Evolutionary conservation across 2,888 invertebrate genomes (phyloP).

Genomic region (Drosophila mimetica): DNA sequence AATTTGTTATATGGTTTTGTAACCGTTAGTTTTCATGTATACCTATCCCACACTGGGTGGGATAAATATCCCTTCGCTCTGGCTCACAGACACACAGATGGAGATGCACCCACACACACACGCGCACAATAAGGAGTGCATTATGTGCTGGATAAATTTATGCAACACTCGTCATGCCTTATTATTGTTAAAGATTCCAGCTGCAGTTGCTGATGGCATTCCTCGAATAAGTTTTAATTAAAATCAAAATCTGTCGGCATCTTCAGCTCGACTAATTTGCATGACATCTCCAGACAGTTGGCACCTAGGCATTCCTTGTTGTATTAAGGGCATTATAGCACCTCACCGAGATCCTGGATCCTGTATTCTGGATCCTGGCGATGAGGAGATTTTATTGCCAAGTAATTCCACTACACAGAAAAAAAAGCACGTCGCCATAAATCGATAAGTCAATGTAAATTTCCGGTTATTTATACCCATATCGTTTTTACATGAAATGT

Average conservation of each 20-base stretch:
- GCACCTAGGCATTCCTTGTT: slow-evolving; percentile 16
- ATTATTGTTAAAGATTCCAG: slow-evolving; percentile 43
- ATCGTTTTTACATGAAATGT: no score
- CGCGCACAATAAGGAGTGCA: slow-evolving; percentile 7
- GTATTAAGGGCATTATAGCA: not conserved
- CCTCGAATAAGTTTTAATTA: slow-evolving; percentile 48
- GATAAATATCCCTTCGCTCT: not conserved
- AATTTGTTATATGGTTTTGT: slow-evolving; percentile 57
- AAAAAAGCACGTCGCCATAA: no score
- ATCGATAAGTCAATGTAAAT: no score
- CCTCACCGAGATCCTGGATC: not conserved
- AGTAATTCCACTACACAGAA: no score
- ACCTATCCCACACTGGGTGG: not conserved
- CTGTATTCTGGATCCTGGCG: not conserved
- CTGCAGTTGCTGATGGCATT: slow-evolving; percentile 16
- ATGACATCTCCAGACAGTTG: slow-evolving; percentile 36
- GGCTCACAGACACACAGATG: not conserved
- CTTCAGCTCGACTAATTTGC: slow-evolving; percentile 38
- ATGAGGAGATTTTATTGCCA: no score
- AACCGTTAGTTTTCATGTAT: slow-evolving; percentile 40
- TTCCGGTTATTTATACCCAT: no score
- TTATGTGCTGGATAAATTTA: slow-evolving; percentile 42
- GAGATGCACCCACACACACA: not conserved
- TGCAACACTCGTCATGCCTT: slow-evolving; percentile 50
- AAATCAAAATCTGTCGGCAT: slow-evolving; percentile 42